phyloP scores from a whole-genome alignment of 2,113 vertebrate genomes.

The Callithrix jacchus region DNA sequence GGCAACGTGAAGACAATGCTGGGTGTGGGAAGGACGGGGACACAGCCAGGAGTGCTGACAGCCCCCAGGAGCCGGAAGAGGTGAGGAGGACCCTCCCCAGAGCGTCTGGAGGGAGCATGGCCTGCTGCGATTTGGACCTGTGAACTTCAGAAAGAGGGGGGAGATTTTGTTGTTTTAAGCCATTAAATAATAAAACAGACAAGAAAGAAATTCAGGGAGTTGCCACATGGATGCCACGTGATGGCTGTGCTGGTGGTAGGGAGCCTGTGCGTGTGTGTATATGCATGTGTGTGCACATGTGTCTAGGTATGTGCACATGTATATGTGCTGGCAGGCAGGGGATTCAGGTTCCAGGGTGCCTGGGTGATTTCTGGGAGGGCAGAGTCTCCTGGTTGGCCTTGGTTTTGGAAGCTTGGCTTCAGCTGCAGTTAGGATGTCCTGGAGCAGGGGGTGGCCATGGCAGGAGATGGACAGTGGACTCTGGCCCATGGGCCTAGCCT shows the following conservation, averaged over 20 bases:
- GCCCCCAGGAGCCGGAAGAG: not conserved
- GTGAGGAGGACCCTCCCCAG: accelerated
- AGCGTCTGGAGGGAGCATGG: not conserved
- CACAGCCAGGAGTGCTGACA: not conserved
- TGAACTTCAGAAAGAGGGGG: not conserved
- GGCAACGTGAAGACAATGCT: not conserved
- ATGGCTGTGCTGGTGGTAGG: not conserved
- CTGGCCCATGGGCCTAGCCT: no score
- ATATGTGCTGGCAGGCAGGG: not conserved
- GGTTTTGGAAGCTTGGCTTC: not conserved
- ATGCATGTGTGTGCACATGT: accelerated
- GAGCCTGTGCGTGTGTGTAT: not conserved
- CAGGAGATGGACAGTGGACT: not conserved
- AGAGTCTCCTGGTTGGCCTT: not conserved
- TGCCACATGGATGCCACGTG: accelerated
- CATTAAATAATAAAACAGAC: not conserved
- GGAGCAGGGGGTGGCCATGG: not conserved
- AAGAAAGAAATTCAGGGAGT: not conserved
- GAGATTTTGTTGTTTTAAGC: not conserved
- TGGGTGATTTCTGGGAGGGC: not conserved
- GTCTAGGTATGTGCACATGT: no score
- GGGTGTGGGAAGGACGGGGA: not conserved
- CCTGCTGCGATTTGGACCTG: no score
- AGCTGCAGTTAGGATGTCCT: not conserved
- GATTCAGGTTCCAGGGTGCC: not conserved